phyloP scores from a whole-genome alignment of 2,113 vertebrate species.

The Engystomops pustulosus region DNA sequence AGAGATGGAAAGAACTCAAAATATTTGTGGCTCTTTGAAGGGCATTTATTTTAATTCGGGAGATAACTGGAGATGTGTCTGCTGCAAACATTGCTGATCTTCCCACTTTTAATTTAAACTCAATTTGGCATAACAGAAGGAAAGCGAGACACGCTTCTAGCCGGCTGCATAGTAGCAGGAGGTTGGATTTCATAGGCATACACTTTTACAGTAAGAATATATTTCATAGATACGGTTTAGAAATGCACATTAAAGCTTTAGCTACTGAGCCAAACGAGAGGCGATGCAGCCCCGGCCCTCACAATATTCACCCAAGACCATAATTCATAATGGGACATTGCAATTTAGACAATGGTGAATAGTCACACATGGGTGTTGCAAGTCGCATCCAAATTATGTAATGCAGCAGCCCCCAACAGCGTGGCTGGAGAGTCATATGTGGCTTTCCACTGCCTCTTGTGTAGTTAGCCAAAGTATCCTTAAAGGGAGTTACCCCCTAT shows the following conservation, averaged over 20 bases:
- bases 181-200: conserved; percentile 22
- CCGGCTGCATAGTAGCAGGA: conserved; percentile 2
- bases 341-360: no score
- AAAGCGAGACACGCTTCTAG: conserved; percentile 30
- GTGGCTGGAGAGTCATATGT: no score
- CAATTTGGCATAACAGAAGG: conserved; percentile 35
- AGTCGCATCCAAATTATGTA: no score
- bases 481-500: no score
- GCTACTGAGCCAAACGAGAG: neutral
- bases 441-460: no score
- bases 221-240: neutral
- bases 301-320: no score
- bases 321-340: neutral
- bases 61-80: conserved; percentile 39
- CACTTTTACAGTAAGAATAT: conserved; percentile 11
- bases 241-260: neutral
- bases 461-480: no score
- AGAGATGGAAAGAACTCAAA: conserved; percentile 45
- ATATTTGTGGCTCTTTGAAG: conserved; percentile 47
- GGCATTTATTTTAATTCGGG: conserved; percentile 38
- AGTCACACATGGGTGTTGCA: no score
- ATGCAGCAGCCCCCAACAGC: no score
- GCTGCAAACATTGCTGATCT: conserved; percentile 38
- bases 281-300: no score
- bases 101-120: conserved; percentile 28